phyloP scores from a whole-genome alignment of 2,113 vertebrate species.

The Otis tarda region DNA sequence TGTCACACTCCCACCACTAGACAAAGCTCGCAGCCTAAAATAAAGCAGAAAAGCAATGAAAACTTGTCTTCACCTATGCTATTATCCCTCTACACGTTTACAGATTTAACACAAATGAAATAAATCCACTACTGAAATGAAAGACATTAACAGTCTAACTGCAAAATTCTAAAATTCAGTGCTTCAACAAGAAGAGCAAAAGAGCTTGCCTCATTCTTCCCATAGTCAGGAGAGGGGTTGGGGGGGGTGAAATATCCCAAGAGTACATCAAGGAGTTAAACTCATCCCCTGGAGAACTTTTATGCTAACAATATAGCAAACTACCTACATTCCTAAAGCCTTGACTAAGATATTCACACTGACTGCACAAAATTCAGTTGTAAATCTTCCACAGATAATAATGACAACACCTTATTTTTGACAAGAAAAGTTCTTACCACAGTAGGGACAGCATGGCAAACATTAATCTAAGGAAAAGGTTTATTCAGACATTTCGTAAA shows the following conservation, averaged over 20 bases:
- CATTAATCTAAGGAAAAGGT: background rate
- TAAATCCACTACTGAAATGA: background rate
- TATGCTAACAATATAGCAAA: background rate
- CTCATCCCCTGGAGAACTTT: background rate
- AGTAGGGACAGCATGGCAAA: background rate
- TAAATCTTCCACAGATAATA: background rate
- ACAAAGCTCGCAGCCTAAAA: constrained; percentile 93
- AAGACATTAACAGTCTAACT: background rate
- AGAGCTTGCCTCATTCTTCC: background rate
- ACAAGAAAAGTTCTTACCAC: background rate
- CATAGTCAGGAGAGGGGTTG: background rate
- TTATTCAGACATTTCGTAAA: background rate
- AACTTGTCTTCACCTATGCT: background rate
- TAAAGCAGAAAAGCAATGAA: background rate
- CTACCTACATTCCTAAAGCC: background rate
- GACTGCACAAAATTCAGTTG: background rate
- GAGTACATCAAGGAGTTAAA: background rate
- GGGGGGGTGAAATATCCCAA: background rate
- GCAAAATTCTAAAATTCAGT: background rate
- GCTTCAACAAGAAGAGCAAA: background rate
- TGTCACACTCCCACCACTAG: constrained; percentile 89
- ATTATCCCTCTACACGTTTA: background rate
- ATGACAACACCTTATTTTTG: background rate
- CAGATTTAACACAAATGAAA: background rate
- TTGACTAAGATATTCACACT: background rate